Evolutionary conservation across 2,113 vertebrate genomes (phyloP), one percentile per base, ranked within the genome.

Genomic region (Misgurnus mizolepis): DNA sequence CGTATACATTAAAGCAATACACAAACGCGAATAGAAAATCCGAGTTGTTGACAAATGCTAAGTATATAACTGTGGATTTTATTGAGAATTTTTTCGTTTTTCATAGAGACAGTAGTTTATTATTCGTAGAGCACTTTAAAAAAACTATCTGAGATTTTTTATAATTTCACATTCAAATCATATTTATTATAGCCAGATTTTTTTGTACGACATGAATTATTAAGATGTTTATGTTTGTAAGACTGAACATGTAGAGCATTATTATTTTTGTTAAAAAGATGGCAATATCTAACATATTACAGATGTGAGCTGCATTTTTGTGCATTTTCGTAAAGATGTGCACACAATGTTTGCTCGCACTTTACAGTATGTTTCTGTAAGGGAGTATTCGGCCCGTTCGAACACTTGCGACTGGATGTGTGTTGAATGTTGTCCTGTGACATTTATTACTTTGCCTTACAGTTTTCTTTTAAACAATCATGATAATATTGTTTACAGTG

Each of bases 391-490:
- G 67, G 41, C 12, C 68, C 68, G 22, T 76, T 58, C 80, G 53
- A 64, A 77, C 47, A 47, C 40, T 65, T 58, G 58, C 64, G 56
- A 64, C 18, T 27, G 15, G 70, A 55, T 49, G n/a, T 34, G 7
- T 70, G 76, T 49, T 65, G 68, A 86, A 85, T 86, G 81, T 89
- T 82, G 34, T 83, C 83, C 68, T 64, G 78, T 75, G 72, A 83
- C 83, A 86, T 87, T 87, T 88, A 86, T 88, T 88, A 83, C 85
- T 87, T 87, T 90, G 85, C 85, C 85, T 89, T 91, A 89, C 86
- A 41, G 67, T 67, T 47, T 76, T 71, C 58, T 15, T 49, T 66
- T 81, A 81, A 39, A 66, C 22, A 34, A 49, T 47, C 67, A 50
- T 60, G 41, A 15, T 15, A 78, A 18, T 45, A 64, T 56, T 56